phyloP scores from a whole-genome alignment of 53 echinoderm and acorn worm genomes.

The Actinopyga echinites region DNA sequence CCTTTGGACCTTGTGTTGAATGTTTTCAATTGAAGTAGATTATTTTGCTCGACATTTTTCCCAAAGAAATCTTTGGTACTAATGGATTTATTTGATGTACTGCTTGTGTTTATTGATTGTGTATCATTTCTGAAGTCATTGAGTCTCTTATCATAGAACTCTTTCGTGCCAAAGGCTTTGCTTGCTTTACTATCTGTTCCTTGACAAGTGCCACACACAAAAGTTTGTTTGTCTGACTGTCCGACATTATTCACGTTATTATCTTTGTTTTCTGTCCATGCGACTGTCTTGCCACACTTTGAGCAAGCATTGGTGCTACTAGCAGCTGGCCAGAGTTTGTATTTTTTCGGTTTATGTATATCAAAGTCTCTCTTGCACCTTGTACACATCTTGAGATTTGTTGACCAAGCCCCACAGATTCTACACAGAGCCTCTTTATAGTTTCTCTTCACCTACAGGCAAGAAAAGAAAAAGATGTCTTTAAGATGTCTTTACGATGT shows the following conservation, averaged over 20 bases:
- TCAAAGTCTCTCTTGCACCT: slow-evolving; percentile 39
- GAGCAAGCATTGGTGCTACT: no score
- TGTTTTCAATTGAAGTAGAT: not conserved
- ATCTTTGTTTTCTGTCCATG: no score
- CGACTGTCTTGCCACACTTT: no score
- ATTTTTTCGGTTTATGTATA: slow-evolving; percentile 31
- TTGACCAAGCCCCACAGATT: slow-evolving; percentile 37
- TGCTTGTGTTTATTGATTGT: not conserved
- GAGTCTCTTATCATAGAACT: not conserved
- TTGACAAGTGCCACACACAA: no score
- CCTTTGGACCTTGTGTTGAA: not conserved
- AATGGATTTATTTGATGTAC: not conserved
- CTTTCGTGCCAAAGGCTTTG: no score
- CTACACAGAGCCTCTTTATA: slow-evolving; percentile 37
- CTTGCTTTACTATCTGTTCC: no score
- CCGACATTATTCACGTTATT: no score
- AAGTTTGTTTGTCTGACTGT: no score
- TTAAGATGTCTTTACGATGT: no score
- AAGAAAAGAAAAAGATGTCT: not conserved
- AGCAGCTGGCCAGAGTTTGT: not conserved
- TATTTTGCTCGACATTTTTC: not conserved
- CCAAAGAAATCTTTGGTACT: not conserved
- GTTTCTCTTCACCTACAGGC: not conserved
- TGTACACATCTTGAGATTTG: not conserved
- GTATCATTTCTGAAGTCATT: slow-evolving; percentile 4